Evolutionary conservation across 2,113 vertebrate genomes (phyloP).

Genomic region (Heliornis fulica): DNA sequence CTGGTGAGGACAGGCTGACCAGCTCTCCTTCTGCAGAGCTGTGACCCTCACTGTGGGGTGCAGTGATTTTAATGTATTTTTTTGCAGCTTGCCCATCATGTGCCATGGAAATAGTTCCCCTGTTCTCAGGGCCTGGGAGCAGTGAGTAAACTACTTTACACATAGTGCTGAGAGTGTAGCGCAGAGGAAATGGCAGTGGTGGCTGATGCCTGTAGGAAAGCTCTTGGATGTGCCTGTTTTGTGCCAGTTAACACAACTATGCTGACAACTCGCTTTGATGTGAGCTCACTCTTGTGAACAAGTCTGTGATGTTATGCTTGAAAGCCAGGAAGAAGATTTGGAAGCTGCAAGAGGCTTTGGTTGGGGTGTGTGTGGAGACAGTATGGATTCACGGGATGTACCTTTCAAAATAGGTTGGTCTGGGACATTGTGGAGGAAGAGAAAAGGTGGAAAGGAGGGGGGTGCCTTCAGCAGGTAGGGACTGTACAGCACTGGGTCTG

Average conservation of each 20-base stretch:
- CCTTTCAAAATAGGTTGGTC: neutral
- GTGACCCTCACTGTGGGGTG: neutral
- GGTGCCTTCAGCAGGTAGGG: neutral
- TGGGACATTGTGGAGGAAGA: neutral
- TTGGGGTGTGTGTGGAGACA: neutral
- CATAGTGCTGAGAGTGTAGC: accelerated
- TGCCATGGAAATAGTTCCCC: neutral
- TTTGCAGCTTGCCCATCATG: neutral
- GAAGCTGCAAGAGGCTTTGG: neutral
- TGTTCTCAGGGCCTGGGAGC: neutral
- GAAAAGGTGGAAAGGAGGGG: neutral
- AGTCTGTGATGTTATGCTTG: neutral
- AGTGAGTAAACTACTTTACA: neutral
- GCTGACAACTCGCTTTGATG: neutral
- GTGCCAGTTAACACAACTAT: neutral
- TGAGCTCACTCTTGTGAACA: neutral
- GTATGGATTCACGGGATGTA: neutral
- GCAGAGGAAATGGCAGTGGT: neutral
- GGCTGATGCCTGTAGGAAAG: neutral
- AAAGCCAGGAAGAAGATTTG: neutral
- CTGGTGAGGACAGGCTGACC: neutral
- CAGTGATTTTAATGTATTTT: neutral
- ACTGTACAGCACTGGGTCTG: neutral
- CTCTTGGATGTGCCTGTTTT: neutral
- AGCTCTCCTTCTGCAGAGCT: neutral